phyloP scores from a whole-genome alignment of 1,140 invertebrate genomes.

The Polypedilum pembai region DNA sequence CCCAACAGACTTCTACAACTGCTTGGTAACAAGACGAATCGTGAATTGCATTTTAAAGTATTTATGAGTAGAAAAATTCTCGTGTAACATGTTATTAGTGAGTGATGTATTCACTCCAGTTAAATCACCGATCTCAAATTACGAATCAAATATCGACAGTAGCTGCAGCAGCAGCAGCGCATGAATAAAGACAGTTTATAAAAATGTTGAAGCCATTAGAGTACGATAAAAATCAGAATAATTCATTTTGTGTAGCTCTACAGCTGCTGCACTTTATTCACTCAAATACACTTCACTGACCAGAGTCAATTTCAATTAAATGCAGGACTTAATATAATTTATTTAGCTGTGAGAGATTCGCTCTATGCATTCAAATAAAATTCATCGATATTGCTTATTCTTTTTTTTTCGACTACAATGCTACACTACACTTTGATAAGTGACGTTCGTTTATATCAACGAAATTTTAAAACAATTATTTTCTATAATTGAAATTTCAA shows the following conservation, averaged over 20 bases:
- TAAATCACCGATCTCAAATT: background rate
- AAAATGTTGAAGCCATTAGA: slow-evolving; percentile 8
- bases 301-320: slow-evolving; percentile 18
- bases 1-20: background rate
- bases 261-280: slow-evolving; percentile 15
- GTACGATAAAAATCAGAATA: slow-evolving; percentile 13
- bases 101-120: too few relatives aligned
- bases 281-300: slow-evolving; percentile 11
- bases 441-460: too few relatives aligned
- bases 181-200: background rate
- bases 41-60: too few relatives aligned
- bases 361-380: background rate
- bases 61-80: too few relatives aligned
- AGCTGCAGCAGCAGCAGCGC: background rate
- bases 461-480: too few relatives aligned
- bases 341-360: background rate
- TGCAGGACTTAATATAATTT: slow-evolving; percentile 7
- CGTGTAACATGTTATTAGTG: too few relatives aligned
- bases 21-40: too few relatives aligned
- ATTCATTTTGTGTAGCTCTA: background rate
- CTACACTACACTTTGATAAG: too few relatives aligned
- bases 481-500: too few relatives aligned
- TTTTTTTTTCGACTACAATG: background rate
- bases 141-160: background rate
- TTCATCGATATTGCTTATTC: background rate